These are phyloP conservation scores for Aethes cnicana DNA, from an alignment of 2,888 invertebrate genomes.

Conservation along the genomic window DNA sequence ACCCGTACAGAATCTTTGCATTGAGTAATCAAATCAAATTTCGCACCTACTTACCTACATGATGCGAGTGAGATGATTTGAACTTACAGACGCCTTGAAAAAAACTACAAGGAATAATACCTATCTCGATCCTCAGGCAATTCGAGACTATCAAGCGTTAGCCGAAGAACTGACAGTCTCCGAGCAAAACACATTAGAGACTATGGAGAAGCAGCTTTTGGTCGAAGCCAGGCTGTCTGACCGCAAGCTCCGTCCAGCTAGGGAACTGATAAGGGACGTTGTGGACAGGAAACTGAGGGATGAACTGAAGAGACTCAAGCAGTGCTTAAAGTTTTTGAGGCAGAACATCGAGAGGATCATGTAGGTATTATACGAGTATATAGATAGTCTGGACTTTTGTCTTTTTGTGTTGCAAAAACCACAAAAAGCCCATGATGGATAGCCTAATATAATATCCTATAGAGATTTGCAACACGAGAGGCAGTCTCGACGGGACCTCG, in stretches of 20 bases:
- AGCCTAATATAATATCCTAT: too few species aligned
- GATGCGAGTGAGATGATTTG: too few species aligned
- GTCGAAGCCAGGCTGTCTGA: slow-evolving; percentile 88
- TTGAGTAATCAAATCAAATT: too few species aligned
- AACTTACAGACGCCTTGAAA: background rate
- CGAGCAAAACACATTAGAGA: slow-evolving; percentile 85
- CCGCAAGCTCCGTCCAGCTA: slow-evolving; percentile 84
- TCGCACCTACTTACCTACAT: too few species aligned
- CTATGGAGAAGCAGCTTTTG: slow-evolving; percentile 86
- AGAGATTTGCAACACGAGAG: too few species aligned
- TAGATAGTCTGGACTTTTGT: too few species aligned
- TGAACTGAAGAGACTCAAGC: slow-evolving; percentile 83
- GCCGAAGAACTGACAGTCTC: slow-evolving; percentile 85
- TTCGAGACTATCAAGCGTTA: slow-evolving; percentile 86
- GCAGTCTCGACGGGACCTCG: too few species aligned
- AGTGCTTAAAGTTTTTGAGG: slow-evolving; percentile 80
- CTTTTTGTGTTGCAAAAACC: background rate
- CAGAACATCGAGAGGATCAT: slow-evolving; percentile 83
- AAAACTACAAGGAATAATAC: background rate
- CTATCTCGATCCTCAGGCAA: slow-evolving; percentile 63
- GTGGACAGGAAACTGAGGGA: slow-evolving; percentile 84
- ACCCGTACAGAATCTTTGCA: too few species aligned
- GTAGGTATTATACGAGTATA: too few species aligned
- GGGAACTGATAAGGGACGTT: slow-evolving; percentile 86
- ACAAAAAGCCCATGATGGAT: too few species aligned